A percentile compares a stretch with the other conserved stretches of the same genome.
Conservation (phyloP, 2,113 vertebrate species). For the Platysteira castanea region DNA sequence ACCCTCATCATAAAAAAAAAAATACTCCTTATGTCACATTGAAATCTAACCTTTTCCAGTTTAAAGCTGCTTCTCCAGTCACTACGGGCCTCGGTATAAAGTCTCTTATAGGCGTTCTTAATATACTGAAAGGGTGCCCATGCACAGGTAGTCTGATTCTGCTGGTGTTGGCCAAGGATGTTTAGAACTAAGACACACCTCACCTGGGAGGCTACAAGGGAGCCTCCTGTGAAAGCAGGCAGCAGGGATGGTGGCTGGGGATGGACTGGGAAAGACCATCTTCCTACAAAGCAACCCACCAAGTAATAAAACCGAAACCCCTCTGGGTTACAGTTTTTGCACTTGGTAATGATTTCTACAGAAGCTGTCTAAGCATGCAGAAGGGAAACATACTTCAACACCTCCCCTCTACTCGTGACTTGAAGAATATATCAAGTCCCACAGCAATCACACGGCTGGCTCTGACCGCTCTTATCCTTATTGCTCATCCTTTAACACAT, state of each 20-base stretch:
- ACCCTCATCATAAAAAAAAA: accelerated
- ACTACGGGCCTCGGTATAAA: background rate
- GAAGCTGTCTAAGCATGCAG: background rate
- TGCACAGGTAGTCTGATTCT: background rate
- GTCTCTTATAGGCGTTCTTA: background rate
- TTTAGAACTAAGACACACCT: background rate
- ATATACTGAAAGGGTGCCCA: background rate
- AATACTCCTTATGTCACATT: background rate
- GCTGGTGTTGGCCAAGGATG: background rate
- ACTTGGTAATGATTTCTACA: background rate
- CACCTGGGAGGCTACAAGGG: background rate
- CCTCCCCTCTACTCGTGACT: background rate
- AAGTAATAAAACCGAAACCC: background rate
- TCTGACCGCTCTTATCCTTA: background rate
- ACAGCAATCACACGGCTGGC: background rate
- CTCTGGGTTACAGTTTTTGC: background rate
- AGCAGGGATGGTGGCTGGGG: background rate
- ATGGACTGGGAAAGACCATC: background rate
- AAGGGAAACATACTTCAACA: background rate
- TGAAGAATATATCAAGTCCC: background rate
- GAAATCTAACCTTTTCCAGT: background rate
- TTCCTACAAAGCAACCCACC: background rate
- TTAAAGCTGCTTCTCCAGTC: background rate
- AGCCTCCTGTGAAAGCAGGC: background rate
- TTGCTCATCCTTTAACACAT: background rate